Evolutionary conservation across 2,113 vertebrate genomes (phyloP), one percentile per base, ranked within the genome.

Genomic region (Cinclus mexicanus): DNA sequence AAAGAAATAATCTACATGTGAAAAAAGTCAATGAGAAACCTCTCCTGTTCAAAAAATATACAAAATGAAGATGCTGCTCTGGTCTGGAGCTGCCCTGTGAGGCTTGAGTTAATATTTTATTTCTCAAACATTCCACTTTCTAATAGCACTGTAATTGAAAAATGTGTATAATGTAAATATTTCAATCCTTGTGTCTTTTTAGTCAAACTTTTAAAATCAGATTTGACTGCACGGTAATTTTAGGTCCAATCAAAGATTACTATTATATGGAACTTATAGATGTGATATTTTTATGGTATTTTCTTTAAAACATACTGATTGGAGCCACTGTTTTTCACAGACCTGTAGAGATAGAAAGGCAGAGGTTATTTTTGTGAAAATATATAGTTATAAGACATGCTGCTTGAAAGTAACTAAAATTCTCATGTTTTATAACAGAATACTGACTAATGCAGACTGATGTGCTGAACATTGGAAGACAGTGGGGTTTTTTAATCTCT

Each of bases 81-180:
- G 83, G 72, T 94, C 70, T 96, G 88, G 87, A 94, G 68, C 87
- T 83, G 63, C 81, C 64, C n/a, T 92, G 15, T 90, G 93, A 95
- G 90, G 87, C 70, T 97, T 97, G 84, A 97, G 77, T 87, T 96
- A 83, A 87, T 93, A 92, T 86, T 95, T 67, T 94, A 55, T 70
- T 80, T 82, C 42, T 87, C 89, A 96, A 53, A 97, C 95, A 97
- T 97, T 97, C 97, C 96, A 95, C 79, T 95, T 96, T 76, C 52
- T 93, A 84, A 75, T 87, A 90, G 95, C 95, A 97, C 95, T 98
- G 95, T 91, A 94, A 92, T 95, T 96, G 95, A 87, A 78, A 94
- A 95, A 90, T 97, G 89, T 97, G 87, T 97, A 95, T 96, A 98
- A 97, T 98, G 97, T 98, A 98, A 96, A 97, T 97, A 97, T 80